phyloP scores from a whole-genome alignment of 2,797 vertebrate species.

The Platyrinchus mystaceus region DNA sequence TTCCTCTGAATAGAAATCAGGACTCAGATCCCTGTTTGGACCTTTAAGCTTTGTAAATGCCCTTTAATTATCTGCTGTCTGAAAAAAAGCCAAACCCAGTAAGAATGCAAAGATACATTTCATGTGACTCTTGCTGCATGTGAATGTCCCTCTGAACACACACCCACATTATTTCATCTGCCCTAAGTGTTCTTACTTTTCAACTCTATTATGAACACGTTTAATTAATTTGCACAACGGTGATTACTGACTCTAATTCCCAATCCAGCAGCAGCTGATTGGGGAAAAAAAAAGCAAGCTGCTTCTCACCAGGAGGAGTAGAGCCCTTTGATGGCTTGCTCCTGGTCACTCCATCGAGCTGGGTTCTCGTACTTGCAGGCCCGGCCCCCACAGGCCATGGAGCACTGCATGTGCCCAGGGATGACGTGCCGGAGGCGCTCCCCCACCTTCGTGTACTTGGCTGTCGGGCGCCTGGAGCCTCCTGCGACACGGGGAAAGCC shows the following conservation, averaged over 20 bases:
- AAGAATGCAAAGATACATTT: not conserved
- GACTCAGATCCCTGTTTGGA: not conserved
- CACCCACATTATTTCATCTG: not conserved
- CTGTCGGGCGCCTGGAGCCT: slow-evolving; percentile 83
- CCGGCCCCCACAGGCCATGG: slow-evolving; percentile 93
- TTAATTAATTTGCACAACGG: not conserved
- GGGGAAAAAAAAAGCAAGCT: not conserved
- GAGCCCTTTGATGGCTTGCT: slow-evolving; percentile 91
- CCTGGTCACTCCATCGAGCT: slow-evolving; percentile 89
- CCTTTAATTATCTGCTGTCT: not conserved
- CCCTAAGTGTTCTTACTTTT: not conserved
- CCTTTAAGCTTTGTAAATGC: not conserved
- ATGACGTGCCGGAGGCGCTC: slow-evolving; percentile 94
- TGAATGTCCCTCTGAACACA: not conserved
- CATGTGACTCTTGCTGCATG: not conserved
- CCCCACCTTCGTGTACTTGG: slow-evolving; percentile 96
- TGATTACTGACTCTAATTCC: not conserved
- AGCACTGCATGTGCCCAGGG: slow-evolving; percentile 94
- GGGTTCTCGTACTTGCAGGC: slow-evolving; percentile 98
- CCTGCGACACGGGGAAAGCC: slow-evolving; percentile 67
- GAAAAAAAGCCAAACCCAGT: not conserved
- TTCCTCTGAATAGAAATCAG: not conserved
- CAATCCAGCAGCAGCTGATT: not conserved
- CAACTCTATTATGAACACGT: not conserved
- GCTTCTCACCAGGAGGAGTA: slow-evolving; percentile 92